These are phyloP conservation scores for Netelia fuscicornis DNA, from an alignment of 2,888 invertebrate species.

Conservation along the genomic window DNA sequence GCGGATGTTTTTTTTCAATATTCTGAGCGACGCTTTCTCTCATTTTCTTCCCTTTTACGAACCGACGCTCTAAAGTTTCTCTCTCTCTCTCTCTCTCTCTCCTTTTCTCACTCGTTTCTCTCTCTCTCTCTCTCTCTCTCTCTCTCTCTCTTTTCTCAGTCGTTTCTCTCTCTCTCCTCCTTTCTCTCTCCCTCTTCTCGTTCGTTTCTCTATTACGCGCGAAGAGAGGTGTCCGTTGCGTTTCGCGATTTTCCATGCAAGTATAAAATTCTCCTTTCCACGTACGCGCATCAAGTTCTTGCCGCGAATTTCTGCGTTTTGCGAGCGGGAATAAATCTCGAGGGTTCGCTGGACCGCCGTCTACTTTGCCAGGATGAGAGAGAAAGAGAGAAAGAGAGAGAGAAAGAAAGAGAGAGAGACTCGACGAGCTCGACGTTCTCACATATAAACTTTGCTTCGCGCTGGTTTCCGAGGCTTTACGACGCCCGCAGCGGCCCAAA, in stretches of 20 bases:
- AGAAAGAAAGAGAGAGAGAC: slow-evolving; percentile 8
- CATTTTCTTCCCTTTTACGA: not conserved
- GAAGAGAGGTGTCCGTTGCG: not conserved
- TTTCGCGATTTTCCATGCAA: slow-evolving; percentile 37
- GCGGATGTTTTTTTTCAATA: slow-evolving; percentile 53
- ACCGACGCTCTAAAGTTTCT: slow-evolving; percentile 37
- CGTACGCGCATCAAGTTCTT: slow-evolving; percentile 35
- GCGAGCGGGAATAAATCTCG: slow-evolving; percentile 63
- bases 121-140: not conserved
- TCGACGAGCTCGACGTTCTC: slow-evolving; percentile 40
- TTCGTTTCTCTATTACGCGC: slow-evolving; percentile 22
- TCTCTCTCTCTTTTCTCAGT: not conserved
- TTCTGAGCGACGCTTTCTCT: slow-evolving; percentile 28
- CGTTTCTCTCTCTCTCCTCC: not conserved
- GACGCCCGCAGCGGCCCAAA: slow-evolving; percentile 64
- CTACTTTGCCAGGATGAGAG: slow-evolving; percentile 12
- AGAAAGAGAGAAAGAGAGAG: too few species aligned
- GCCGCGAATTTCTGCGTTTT: slow-evolving; percentile 64
- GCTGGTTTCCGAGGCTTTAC: slow-evolving; percentile 70
- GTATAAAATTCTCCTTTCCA: slow-evolving; percentile 49
- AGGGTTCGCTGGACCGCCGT: slow-evolving; percentile 54
- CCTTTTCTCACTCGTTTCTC: too few species aligned
- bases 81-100: not conserved
- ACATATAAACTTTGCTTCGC: slow-evolving; percentile 70
- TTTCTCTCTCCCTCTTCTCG: not conserved